Conservation (phyloP, 2,797 vertebrate genomes). For the Myotis findleyi region DNA sequence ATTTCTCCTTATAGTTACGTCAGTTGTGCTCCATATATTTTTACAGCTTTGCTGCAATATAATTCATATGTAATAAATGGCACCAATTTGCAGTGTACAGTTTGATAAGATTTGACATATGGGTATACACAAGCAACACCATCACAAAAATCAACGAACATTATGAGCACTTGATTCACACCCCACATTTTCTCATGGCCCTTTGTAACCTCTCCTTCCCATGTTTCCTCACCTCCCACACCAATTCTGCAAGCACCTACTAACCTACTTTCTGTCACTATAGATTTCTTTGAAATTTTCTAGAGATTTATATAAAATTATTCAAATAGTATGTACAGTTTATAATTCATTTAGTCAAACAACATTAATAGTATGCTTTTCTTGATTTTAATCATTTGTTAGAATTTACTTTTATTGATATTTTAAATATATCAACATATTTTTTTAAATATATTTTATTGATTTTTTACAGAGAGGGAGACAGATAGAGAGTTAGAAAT, state of each 20-base stretch:
- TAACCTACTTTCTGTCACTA: neutral
- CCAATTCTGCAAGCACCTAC: neutral
- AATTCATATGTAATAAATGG: neutral
- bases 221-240: neutral
- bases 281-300: neutral
- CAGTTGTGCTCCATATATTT: neutral
- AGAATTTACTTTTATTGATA: neutral
- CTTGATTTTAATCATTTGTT: neutral
- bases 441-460: neutral
- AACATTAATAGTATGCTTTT: neutral
- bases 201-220: neutral
- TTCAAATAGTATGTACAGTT: neutral
- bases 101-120: neutral
- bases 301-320: neutral
- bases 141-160: neutral
- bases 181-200: neutral
- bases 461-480: too few relatives aligned
- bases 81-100: neutral
- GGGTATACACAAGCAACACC: neutral
- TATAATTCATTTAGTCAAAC: neutral
- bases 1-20: neutral
- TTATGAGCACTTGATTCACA: neutral
- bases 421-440: neutral
- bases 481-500: too few relatives aligned
- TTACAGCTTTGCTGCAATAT: neutral